phyloP scores from a whole-genome alignment of 2,888 invertebrate genomes.

The Lepas anatifera region DNA sequence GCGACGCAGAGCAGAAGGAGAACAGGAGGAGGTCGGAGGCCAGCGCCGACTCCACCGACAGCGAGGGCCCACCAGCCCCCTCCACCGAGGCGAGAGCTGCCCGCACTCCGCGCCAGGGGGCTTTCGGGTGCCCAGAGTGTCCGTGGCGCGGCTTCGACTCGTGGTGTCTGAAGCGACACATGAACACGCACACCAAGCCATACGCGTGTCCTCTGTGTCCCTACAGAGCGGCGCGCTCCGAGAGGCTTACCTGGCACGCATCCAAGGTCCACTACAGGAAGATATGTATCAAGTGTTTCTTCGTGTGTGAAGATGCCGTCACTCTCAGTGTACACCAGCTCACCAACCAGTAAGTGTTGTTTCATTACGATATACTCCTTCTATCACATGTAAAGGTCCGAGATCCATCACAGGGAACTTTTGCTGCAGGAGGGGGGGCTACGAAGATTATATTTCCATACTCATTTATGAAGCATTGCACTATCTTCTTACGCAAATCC shows the following conservation, averaged over 20 bases:
- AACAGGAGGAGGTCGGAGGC: conserved; percentile 26
- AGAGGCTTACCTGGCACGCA: conserved; percentile 77
- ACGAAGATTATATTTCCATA: too few species aligned
- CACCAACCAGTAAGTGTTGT: neutral
- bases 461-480: too few species aligned
- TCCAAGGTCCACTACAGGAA: conserved; percentile 84
- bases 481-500: too few species aligned
- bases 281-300: conserved; percentile 77
- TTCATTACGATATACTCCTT: too few species aligned
- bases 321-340: neutral
- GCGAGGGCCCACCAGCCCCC: conserved; percentile 23
- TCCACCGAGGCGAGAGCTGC: conserved; percentile 21
- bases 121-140: conserved; percentile 78
- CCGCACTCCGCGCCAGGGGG: conserved; percentile 41
- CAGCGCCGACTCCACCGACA: conserved; percentile 16
- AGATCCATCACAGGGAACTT: too few species aligned
- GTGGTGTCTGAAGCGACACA: conserved; percentile 83
- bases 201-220: conserved; percentile 82
- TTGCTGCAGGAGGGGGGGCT: too few species aligned
- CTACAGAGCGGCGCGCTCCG: conserved; percentile 84
- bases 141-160: conserved; percentile 87
- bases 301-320: conserved; percentile 68
- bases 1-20: conserved; percentile 20
- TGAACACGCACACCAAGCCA: conserved; percentile 85
- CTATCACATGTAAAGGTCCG: too few species aligned